phyloP scores from a whole-genome alignment of 2,113 vertebrate species.

The Cavia aperea region DNA sequence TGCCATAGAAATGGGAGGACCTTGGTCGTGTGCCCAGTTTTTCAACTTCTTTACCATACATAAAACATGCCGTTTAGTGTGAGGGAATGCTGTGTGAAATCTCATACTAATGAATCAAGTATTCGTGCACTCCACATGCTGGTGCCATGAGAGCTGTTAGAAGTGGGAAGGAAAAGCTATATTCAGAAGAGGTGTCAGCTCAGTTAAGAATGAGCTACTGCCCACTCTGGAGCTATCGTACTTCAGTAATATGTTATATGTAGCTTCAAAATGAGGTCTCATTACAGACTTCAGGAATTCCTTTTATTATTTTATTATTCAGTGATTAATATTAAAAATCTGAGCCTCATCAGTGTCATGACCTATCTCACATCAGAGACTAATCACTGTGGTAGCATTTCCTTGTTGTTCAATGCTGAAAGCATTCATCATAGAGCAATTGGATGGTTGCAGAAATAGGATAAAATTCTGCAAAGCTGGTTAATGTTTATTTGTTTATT shows the following conservation, averaged over 20 bases:
- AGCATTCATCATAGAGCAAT: background rate
- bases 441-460: background rate
- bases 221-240: background rate
- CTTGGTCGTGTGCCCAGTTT: background rate
- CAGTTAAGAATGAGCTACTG: background rate
- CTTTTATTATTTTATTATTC: background rate
- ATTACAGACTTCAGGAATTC: background rate
- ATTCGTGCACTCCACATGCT: background rate
- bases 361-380: background rate
- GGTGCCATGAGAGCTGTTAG: background rate
- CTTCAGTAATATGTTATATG: background rate
- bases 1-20: background rate
- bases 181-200: background rate
- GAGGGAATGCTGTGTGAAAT: background rate
- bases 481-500: slow-evolving; percentile 26
- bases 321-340: background rate
- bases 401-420: background rate
- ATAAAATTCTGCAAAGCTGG: background rate
- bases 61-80: background rate
- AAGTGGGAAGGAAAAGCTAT: background rate
- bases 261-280: background rate
- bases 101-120: background rate
- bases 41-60: background rate
- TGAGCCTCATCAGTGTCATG: background rate
- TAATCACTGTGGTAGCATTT: background rate